Evolutionary conservation across 2,797 vertebrate species (phyloP).

Genomic region (Notolabrus celidotus): DNA sequence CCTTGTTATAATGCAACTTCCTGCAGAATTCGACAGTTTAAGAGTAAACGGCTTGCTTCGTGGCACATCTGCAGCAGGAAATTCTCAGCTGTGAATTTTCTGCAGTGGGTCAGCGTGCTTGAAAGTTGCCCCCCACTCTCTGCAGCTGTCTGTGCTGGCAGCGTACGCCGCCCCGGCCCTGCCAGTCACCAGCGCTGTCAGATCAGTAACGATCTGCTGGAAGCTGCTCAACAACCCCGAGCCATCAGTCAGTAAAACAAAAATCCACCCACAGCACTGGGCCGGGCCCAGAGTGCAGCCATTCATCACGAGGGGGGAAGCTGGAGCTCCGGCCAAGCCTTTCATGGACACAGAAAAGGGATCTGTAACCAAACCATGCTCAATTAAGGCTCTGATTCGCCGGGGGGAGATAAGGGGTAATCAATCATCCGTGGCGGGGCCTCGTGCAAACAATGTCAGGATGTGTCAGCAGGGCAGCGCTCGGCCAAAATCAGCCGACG

Average conservation of each 20-base stretch:
- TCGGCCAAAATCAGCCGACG: conserved; percentile 57
- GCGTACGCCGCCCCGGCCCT: conserved; percentile 25
- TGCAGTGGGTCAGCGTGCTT: conserved; percentile 33
- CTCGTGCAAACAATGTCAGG: conserved; percentile 56
- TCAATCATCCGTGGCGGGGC: conserved; percentile 67
- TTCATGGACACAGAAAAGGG: conserved; percentile 70
- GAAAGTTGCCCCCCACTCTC: conserved; percentile 48
- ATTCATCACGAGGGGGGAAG: conserved; percentile 70
- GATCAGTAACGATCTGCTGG: conserved; percentile 74
- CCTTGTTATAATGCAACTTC: neutral
- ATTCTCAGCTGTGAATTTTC: conserved; percentile 13
- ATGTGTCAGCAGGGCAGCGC: conserved; percentile 41
- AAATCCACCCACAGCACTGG: conserved; percentile 60
- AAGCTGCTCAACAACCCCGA: conserved; percentile 69
- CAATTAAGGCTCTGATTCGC: conserved; percentile 65
- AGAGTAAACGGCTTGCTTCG: conserved; percentile 40
- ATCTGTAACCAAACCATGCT: conserved; percentile 65
- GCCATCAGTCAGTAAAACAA: conserved; percentile 66
- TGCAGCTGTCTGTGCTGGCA: conserved; percentile 75
- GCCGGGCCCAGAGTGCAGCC: conserved; percentile 49
- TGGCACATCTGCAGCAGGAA: conserved; percentile 39
- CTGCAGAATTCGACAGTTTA: neutral
- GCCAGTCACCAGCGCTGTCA: conserved; percentile 53
- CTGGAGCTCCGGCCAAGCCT: conserved; percentile 61
- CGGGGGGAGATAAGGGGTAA: conserved; percentile 70